Evolutionary conservation across 1,140 invertebrate genomes (phyloP).

Genomic region (Drosophila sturtevanti): DNA sequence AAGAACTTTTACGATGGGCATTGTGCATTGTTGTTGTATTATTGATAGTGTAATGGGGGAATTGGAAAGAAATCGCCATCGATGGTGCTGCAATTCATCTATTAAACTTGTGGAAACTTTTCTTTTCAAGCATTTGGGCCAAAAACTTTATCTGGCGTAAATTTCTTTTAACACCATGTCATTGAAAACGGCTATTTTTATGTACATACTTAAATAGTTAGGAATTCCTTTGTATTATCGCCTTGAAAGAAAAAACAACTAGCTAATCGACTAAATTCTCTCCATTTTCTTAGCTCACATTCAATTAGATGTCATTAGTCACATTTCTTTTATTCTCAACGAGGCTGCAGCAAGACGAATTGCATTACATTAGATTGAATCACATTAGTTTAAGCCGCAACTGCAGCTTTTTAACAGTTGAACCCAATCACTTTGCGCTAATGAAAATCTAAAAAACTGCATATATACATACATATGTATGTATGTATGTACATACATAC

Average conservation of each 20-base stretch:
- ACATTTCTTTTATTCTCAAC: neutral
- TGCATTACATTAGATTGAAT: slow-evolving; percentile 18
- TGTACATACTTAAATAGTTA: too few species aligned
- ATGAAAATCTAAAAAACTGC: slow-evolving; percentile 54
- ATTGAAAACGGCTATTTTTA: neutral
- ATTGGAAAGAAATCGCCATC: neutral
- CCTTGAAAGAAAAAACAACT: too few species aligned
- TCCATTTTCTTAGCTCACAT: slow-evolving; percentile 1
- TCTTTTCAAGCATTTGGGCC: neutral
- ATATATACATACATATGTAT: too few species aligned
- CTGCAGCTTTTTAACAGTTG: slow-evolving; percentile 8
- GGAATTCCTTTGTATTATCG: too few species aligned
- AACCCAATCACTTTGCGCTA: slow-evolving; percentile 62
- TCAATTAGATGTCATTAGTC: slow-evolving; percentile 20
- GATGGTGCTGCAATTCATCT: neutral
- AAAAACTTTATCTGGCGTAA: neutral
- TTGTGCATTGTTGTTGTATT: neutral
- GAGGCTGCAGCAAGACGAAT: neutral
- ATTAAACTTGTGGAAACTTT: neutral
- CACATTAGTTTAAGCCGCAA: neutral
- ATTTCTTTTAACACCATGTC: neutral
- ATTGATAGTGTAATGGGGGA: neutral
- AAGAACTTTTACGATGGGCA: too few species aligned
- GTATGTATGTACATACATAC: too few species aligned
- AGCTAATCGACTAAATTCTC: slow-evolving; percentile 1